Conservation (phyloP, 2,113 vertebrate genomes). For the Apaloderma vittatum region DNA sequence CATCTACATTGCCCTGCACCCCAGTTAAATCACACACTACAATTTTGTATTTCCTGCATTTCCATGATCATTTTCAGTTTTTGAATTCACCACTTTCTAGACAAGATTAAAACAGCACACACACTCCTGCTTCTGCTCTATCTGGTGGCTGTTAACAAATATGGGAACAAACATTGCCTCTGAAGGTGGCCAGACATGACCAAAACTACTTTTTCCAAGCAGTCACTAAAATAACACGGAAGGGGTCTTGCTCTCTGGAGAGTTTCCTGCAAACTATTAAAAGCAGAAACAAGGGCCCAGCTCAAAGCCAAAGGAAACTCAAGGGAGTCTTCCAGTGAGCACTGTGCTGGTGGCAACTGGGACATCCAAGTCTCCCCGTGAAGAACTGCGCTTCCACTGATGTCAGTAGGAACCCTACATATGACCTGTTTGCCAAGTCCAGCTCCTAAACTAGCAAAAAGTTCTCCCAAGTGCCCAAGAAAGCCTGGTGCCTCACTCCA, state of each 20-base stretch:
- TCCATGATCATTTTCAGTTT: background rate
- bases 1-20: background rate
- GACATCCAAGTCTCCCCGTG: background rate
- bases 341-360: background rate
- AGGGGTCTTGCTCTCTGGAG: background rate
- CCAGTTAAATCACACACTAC: background rate
- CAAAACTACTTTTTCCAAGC: background rate
- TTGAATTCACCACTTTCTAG: background rate
- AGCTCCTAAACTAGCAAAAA: background rate
- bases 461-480: background rate
- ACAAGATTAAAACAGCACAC: background rate
- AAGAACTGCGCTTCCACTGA: background rate
- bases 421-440: background rate
- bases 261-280: background rate
- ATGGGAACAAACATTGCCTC: background rate
- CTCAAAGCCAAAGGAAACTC: background rate
- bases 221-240: background rate
- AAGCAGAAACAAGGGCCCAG: background rate
- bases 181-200: background rate
- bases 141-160: background rate
- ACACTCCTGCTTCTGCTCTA: background rate
- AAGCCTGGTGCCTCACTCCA: background rate
- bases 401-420: accelerated
- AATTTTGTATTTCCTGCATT: background rate
- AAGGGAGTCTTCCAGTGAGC: background rate